Evolutionary conservation across 2,888 invertebrate species (phyloP), one percentile per base, ranked within the genome.

Genomic region (Trisateles emortualis): DNA sequence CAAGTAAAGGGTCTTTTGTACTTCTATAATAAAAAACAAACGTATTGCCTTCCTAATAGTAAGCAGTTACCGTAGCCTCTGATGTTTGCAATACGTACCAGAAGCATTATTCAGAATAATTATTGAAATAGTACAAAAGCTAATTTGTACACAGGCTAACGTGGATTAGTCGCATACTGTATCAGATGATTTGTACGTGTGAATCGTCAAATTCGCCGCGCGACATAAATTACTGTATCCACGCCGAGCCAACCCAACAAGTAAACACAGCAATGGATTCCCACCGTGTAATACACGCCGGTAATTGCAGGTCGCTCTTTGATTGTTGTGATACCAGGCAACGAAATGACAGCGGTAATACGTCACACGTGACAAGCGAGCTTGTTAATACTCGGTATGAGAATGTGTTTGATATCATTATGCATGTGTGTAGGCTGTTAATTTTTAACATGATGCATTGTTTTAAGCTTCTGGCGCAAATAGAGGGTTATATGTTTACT

Each of bases 231-330:
- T 73, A 75, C 71, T 48, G 60, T 71, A 72, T 68, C 71, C 17
- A 10, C 33, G 14, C 16, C 17, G 10, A 22, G 39, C 22, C 13
- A 39, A 19, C 8, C 29, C 57, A 68, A 64, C 59, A 64, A 60
- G 69, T 61, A 73, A 75, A 77, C 78, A 78, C 49, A 45, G 71
- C 52, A 72, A 72, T 70, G 68, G 59, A 59, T 66, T 48, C 45
- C 53, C 52, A 17, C 32, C 51, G 54, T 56, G 54, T 66, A 63
- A 66, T 55, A 57, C 51, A 47, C 45, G 47, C 36, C 50, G 40
- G 70, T 81, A 81, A 81, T 81, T 80, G 72, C 71, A 52, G 59
- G 48, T 64, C 61, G 62, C 69, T 66, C 72, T 75, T 76, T 76
- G 73, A 78, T 78, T 73, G 72, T 70, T 62, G 67, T 65, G 67